phyloP scores from a whole-genome alignment of 2,113 vertebrate genomes.

The Muntiacus reevesi region DNA sequence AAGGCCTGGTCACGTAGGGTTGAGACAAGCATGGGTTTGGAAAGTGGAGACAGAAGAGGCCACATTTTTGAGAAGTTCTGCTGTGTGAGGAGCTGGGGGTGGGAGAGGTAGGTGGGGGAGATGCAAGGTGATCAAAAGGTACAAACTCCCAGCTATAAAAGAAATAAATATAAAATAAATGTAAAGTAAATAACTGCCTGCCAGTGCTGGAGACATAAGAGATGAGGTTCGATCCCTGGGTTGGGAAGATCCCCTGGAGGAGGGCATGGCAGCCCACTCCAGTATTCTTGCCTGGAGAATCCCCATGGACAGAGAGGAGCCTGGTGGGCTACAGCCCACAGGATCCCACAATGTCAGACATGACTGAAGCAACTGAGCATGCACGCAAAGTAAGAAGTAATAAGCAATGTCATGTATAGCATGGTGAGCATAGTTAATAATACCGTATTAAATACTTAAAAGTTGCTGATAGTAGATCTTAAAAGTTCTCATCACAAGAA shows the following conservation, averaged over 20 bases:
- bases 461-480: neutral
- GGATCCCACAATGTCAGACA: neutral
- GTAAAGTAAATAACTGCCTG: neutral
- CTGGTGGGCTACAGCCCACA: neutral
- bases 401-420: neutral
- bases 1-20: neutral
- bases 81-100: neutral
- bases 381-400: neutral
- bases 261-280: neutral
- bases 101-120: neutral
- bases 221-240: neutral
- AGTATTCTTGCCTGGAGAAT: neutral
- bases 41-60: neutral
- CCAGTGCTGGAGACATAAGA: neutral
- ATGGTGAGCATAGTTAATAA: neutral
- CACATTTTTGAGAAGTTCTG: neutral
- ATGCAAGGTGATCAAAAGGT: neutral
- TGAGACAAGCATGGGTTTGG: neutral
- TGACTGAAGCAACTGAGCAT: neutral
- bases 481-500: neutral
- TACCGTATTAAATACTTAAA: neutral
- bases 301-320: neutral
- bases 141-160: neutral
- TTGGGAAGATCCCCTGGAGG: neutral
- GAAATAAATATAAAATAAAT: neutral